Base-by-base conservation (phyloP, 2,888 invertebrate genomes). In the Dendrolimus houi region DNA sequence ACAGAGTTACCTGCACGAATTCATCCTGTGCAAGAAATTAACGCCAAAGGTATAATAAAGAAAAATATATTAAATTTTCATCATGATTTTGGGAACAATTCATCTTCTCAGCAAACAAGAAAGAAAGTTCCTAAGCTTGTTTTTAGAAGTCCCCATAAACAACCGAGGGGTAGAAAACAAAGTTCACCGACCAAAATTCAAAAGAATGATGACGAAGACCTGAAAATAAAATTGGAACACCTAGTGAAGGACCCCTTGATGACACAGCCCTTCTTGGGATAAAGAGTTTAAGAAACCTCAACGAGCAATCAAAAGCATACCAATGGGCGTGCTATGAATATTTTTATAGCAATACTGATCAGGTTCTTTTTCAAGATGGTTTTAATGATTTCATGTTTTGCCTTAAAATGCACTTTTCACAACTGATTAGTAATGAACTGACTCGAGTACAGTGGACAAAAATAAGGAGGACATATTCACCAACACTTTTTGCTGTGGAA, bases 261-360 rank as follows among this genome's bases (percentile, higher is more conserved):
- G 94, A 96, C 60, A 96, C 95, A 78, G 93, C 96, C 66, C 97
- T 98, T 0, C 98, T 98, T 73, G 93, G 95, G 70, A 96, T 98
- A 1, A 93, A 97, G 88, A 92, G 97, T 64, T 87, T 98, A 60
- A 92, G 97, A 64, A 99, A 99, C 87, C 92, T 99, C 42, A 91
- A 99, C 6, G 99, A 99, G 86, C 87, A 99, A 64, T 99, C 99
- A 0, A 99, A 99, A 90, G 99, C 99, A 7, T 98, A 99, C 80
- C 98, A 98, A 86, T 99, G 99, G 98, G 99, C 99, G 9, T 99
- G 98, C 83, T 99, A 97, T 85, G 99, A 99, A 83, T 99, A 98
- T 95, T 99, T 99, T 87, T 99, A 99, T 85, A 99, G 99, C 68
- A 99, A 98, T 75, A 96, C 99, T 69, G 99, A 99, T 79, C 95